Conservation (phyloP, 2,113 vertebrate species). For the Jaculus jaculus region DNA sequence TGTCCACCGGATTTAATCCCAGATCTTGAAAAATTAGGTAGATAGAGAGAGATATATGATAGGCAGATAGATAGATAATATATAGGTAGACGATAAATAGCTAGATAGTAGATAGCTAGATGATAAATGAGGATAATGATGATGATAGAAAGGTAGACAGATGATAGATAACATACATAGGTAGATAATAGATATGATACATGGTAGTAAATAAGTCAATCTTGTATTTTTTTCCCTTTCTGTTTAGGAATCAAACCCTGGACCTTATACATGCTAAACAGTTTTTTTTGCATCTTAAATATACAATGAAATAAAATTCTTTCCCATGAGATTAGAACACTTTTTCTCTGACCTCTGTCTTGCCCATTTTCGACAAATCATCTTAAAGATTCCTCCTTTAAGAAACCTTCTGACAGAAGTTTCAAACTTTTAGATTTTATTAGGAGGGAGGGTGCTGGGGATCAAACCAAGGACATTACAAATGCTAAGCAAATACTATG, state of each 20-base stretch:
- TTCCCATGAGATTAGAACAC: background rate
- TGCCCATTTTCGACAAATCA: background rate
- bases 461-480: background rate
- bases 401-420: background rate
- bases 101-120: too few relatives aligned
- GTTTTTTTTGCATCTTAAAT: background rate
- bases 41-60: too few relatives aligned
- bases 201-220: background rate
- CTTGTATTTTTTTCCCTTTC: background rate
- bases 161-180: too few relatives aligned
- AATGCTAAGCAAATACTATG: background rate
- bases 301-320: too few relatives aligned
- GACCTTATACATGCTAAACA: background rate
- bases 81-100: too few relatives aligned
- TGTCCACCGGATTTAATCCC: background rate
- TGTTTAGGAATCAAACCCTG: background rate
- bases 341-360: background rate
- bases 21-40: background rate
- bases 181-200: too few relatives aligned
- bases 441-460: background rate
- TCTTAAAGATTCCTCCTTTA: background rate
- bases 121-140: too few relatives aligned
- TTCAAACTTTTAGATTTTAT: background rate
- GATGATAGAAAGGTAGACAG: too few relatives aligned
- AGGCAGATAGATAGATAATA: too few relatives aligned